Conservation (phyloP, 2,888 invertebrate species). For the Augiades crinisus region DNA sequence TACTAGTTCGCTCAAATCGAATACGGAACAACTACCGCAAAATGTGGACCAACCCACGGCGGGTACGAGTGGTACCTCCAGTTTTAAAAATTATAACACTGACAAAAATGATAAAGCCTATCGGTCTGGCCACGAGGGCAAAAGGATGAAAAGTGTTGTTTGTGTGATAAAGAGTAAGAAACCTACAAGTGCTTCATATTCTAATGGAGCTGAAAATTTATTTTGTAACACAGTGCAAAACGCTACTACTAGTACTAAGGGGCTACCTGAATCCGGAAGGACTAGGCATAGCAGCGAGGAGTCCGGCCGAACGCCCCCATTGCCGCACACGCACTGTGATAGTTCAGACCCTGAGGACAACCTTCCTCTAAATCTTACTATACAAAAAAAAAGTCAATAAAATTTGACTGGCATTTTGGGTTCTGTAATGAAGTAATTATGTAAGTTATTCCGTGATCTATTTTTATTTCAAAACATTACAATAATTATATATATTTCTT, state of each 20-base stretch:
- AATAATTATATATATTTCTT: neutral
- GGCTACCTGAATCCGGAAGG: neutral
- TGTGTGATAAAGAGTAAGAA: conserved; percentile 52
- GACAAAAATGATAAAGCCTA: conserved; percentile 31
- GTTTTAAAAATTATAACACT: conserved; percentile 26
- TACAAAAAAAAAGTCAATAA: conserved; percentile 41
- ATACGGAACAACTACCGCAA: conserved; percentile 12
- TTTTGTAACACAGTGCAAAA: conserved; percentile 26
- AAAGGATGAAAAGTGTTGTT: conserved; percentile 70
- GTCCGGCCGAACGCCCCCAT: neutral
- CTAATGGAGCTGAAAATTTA: conserved; percentile 37
- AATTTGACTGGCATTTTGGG: neutral
- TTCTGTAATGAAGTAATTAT: neutral
- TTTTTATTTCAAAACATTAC: neutral
- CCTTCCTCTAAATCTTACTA: conserved; percentile 60
- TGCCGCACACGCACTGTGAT: conserved; percentile 17
- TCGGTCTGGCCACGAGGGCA: conserved; percentile 46
- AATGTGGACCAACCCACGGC: conserved; percentile 33
- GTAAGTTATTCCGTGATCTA: neutral
- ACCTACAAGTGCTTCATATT: conserved; percentile 9
- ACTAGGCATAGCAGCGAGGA: neutral
- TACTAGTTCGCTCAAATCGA: conserved; percentile 12
- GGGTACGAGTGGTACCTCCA: conserved; percentile 36
- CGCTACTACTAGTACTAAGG: conserved; percentile 20
- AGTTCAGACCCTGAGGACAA: conserved; percentile 60